Percentiles rank a stretch among this genome's conserved stretches.
These are phyloP conservation scores for Hypselothyrea guttata DNA, from an alignment of 2,888 invertebrate species.

Conservation along the genomic window DNA sequence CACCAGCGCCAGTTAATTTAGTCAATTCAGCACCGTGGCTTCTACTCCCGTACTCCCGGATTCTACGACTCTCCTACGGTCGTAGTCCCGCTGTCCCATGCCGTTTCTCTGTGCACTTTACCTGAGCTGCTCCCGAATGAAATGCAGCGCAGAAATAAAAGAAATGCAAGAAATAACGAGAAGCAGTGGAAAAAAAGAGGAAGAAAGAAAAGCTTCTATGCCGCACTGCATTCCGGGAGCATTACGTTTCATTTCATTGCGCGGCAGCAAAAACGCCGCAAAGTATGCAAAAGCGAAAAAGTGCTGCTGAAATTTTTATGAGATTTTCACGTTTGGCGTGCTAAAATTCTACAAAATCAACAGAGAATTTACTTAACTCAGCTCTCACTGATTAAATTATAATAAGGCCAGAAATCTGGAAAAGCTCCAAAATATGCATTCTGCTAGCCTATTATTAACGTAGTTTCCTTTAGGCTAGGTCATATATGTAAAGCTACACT, in stretches of 20 bases:
- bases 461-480: too few relatives aligned
- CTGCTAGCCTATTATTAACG: too few relatives aligned
- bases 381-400: constrained; percentile 69
- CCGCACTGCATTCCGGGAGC: constrained; percentile 46
- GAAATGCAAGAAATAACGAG: too few relatives aligned
- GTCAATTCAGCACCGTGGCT: constrained; percentile 66
- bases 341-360: constrained; percentile 62
- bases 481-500: too few relatives aligned
- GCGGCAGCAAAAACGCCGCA: constrained; percentile 25
- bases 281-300: constrained; percentile 31
- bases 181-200: neutral
- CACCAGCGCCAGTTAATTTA: constrained; percentile 69
- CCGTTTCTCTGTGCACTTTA: constrained; percentile 3
- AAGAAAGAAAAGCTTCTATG: constrained; percentile 19
- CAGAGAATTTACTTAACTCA: constrained; percentile 60
- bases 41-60: too few relatives aligned
- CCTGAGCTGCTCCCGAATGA: constrained; percentile 12
- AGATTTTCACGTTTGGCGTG: constrained; percentile 42
- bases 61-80: too few relatives aligned
- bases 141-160: constrained; percentile 3
- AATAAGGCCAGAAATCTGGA: constrained; percentile 27
- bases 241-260: constrained; percentile 65
- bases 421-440: too few relatives aligned
- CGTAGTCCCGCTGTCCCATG: neutral
- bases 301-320: constrained; percentile 48